Evolutionary conservation across 1,140 invertebrate genomes (phyloP).

Genomic region (Carcinoscorpius rotundicauda): DNA sequence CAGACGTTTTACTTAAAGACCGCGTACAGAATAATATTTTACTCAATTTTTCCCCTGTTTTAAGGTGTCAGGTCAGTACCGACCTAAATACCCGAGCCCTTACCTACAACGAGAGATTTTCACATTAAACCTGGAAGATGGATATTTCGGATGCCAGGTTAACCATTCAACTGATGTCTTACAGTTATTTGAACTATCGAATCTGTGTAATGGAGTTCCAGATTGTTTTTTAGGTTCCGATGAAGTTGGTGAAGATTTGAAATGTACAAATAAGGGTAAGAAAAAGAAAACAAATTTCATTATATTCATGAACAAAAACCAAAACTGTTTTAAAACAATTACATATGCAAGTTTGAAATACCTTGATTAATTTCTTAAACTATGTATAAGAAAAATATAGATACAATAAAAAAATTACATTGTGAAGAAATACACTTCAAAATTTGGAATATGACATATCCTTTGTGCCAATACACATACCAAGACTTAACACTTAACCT

Average conservation of each 20-base stretch:
- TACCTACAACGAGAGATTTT: constrained; percentile 61
- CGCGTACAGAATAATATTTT: too few species aligned
- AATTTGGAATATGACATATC: too few species aligned
- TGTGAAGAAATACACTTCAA: too few species aligned
- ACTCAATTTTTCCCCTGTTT: neutral
- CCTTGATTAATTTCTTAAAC: too few species aligned
- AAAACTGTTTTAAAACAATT: too few species aligned
- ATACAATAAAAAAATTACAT: too few species aligned
- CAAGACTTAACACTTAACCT: too few species aligned
- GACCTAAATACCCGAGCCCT: constrained; percentile 23
- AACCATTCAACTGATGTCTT: constrained; percentile 88
- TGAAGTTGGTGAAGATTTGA: constrained; percentile 73
- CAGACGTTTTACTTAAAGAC: too few species aligned
- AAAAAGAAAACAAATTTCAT: neutral
- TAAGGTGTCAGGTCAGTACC: constrained; percentile 21
- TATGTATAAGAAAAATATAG: too few species aligned
- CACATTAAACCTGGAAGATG: constrained; percentile 91
- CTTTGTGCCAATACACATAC: too few species aligned
- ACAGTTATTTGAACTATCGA: constrained; percentile 86
- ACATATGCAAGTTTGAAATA: too few species aligned
- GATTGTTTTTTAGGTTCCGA: constrained; percentile 86
- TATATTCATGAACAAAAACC: too few species aligned
- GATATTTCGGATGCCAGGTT: constrained; percentile 92
- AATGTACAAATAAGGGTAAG: constrained; percentile 66
- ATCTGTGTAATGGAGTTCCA: constrained; percentile 75